phyloP scores from a whole-genome alignment of 1,140 invertebrate species.

The Anastrepha ludens region DNA sequence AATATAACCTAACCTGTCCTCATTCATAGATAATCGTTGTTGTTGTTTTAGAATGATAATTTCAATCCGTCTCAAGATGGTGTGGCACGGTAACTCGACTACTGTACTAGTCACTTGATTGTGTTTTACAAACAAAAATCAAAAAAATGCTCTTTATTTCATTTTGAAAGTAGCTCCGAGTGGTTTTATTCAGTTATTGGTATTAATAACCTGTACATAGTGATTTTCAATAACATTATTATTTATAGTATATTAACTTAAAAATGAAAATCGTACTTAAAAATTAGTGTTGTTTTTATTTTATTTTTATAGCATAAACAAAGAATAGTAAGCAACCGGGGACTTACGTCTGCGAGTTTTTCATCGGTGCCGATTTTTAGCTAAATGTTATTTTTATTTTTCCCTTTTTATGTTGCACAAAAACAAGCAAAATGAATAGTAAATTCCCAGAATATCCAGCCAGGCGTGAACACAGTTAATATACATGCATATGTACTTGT shows the following conservation, averaged over 20 bases:
- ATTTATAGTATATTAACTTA: neutral
- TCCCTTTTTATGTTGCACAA: neutral
- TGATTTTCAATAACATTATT: neutral
- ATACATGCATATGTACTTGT: neutral
- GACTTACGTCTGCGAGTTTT: slow-evolving; percentile 7
- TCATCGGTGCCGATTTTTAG: neutral
- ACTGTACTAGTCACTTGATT: too few relatives aligned
- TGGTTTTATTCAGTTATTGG: slow-evolving; percentile 12
- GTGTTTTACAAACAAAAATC: too few relatives aligned
- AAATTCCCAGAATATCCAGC: neutral
- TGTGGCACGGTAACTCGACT: too few relatives aligned
- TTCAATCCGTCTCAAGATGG: too few relatives aligned
- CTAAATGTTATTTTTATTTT: neutral
- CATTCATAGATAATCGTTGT: too few relatives aligned
- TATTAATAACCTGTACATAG: neutral
- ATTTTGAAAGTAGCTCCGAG: slow-evolving; percentile 28
- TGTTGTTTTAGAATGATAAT: too few relatives aligned
- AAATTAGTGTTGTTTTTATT: neutral
- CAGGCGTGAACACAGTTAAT: slow-evolving; percentile 16
- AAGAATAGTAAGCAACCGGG: neutral
- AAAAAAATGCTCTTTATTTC: neutral
- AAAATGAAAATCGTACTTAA: slow-evolving; percentile 21
- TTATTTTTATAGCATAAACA: neutral
- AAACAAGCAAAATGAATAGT: neutral
- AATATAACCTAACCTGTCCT: too few relatives aligned